Conservation (phyloP, 1,140 invertebrate species). For the Apocrypta bakeri region DNA sequence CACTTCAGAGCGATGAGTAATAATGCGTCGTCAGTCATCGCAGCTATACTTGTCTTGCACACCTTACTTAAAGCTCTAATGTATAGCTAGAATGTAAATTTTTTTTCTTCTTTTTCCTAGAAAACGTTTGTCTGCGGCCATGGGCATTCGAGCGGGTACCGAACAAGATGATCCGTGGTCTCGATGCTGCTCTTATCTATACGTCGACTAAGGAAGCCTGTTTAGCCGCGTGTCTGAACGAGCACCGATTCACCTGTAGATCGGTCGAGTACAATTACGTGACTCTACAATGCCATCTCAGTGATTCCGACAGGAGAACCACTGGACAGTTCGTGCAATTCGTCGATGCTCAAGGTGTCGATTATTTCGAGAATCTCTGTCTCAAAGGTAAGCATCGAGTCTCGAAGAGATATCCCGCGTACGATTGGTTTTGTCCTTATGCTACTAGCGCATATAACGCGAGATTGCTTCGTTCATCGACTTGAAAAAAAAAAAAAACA, state of each 20-base stretch:
- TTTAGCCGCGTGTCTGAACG: constrained; percentile 92
- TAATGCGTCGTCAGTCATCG: no score
- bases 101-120: constrained; percentile 70
- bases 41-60: no score
- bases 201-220: constrained; percentile 95
- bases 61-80: no score
- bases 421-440: no score
- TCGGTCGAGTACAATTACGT: constrained; percentile 96
- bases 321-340: constrained; percentile 89
- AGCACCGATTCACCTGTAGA: constrained; percentile 92
- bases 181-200: constrained; percentile 94
- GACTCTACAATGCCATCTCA: constrained; percentile 91
- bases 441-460: no score
- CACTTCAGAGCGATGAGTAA: no score
- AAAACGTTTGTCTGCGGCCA: constrained; percentile 91
- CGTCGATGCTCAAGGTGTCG: constrained; percentile 91
- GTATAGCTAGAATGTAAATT: no score
- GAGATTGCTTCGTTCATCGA: not conserved
- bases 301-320: constrained; percentile 90
- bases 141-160: constrained; percentile 96
- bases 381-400: constrained; percentile 79
- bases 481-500: no score
- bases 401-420: not conserved
- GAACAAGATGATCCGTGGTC: constrained; percentile 90
- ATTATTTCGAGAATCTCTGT: constrained; percentile 97